phyloP scores from a whole-genome alignment of 2,797 vertebrate species.

The Cynopterus sphinx region DNA sequence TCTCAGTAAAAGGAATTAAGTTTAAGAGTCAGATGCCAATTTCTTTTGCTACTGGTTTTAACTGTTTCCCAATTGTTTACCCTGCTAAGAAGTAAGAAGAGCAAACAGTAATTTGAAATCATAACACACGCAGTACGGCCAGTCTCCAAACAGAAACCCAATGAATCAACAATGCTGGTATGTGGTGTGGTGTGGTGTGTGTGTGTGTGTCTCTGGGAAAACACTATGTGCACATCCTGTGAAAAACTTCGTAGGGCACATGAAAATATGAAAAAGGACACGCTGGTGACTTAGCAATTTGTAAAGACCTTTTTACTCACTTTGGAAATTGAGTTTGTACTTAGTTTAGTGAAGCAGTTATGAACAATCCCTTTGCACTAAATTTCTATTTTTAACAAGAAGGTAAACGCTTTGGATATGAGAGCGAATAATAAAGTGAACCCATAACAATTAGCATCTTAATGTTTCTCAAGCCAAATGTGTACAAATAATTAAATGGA shows the following conservation, averaged over 20 bases:
- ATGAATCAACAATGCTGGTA: background rate
- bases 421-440: background rate
- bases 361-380: background rate
- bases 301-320: background rate
- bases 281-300: slow-evolving; percentile 13
- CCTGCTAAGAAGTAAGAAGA: slow-evolving; percentile 55
- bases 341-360: background rate
- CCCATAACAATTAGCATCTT: background rate
- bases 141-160: slow-evolving; percentile 67
- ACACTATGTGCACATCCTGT: background rate
- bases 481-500: background rate
- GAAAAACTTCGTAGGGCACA: background rate
- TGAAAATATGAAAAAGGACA: background rate
- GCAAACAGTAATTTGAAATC: slow-evolving; percentile 70
- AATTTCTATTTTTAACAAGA: slow-evolving; percentile 33
- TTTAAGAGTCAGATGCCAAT: background rate
- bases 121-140: background rate
- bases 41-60: slow-evolving; percentile 49
- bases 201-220: background rate
- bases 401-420: background rate
- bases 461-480: background rate
- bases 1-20: background rate
- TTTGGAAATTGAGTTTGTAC: background rate
- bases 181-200: background rate
- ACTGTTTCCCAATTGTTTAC: slow-evolving; percentile 55